Conservation (phyloP, 2,797 vertebrate genomes). For the Pangasius krempfi region DNA sequence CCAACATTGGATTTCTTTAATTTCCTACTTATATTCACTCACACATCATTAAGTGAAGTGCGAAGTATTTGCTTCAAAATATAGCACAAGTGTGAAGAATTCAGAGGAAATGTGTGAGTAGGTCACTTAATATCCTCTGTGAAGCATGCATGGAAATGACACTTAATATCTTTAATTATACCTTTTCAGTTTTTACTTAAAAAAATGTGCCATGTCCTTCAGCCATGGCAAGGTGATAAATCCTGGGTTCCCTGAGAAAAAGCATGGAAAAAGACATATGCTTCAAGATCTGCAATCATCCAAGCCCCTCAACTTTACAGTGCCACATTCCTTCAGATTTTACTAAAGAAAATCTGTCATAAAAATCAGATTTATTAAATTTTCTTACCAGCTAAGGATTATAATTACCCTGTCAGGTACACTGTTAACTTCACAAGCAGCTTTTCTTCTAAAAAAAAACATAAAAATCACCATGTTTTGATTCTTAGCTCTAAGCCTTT, state of each 20-base stretch:
- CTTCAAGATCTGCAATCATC: not conserved
- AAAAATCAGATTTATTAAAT: not conserved
- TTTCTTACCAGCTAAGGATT: not conserved
- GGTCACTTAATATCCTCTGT: conserved; percentile 7
- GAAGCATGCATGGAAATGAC: not conserved
- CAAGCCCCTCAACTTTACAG: not conserved
- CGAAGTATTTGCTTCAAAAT: not conserved
- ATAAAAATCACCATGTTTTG: not conserved
- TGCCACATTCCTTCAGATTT: not conserved
- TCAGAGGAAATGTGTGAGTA: not conserved
- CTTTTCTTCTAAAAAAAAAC: not conserved
- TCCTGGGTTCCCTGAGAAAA: not conserved
- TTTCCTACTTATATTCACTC: conserved; percentile 32
- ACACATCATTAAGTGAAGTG: conserved; percentile 2
- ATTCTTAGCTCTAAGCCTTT: not conserved
- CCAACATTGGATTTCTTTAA: conserved; percentile 17
- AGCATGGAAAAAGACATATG: not conserved
- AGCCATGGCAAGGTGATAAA: too few species aligned
- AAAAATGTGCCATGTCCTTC: not conserved
- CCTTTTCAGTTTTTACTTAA: not conserved
- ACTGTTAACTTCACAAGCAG: not conserved
- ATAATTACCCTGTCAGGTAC: not conserved
- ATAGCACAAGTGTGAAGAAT: conserved; percentile 13
- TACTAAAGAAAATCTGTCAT: not conserved
- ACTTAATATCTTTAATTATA: conserved; percentile 4